These are phyloP conservation scores for Solen grandis DNA, from an alignment of 1,140 invertebrate genomes.

Conservation along the genomic window DNA sequence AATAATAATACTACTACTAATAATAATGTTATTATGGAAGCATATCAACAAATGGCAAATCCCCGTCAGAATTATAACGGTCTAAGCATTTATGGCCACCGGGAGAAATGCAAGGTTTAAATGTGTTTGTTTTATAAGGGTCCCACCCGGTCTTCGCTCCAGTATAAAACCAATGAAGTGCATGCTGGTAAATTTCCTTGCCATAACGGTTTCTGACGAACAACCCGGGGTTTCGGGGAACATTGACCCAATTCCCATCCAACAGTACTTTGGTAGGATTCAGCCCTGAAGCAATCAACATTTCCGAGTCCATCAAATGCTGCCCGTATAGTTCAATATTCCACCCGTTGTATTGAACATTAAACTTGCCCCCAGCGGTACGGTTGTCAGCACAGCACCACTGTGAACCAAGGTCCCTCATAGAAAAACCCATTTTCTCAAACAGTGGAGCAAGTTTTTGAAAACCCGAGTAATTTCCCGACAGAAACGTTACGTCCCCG, in stretches of 20 bases:
- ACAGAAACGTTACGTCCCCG: constrained; percentile 66
- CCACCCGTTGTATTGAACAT: constrained; percentile 45
- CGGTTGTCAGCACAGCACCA: constrained; percentile 61
- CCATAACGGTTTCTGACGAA: constrained; percentile 76
- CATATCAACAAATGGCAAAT: constrained; percentile 56
- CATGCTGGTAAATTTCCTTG: constrained; percentile 68
- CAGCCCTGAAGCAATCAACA: constrained; percentile 16
- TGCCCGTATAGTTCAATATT: constrained; percentile 60
- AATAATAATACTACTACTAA: too few species aligned
- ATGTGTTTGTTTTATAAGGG: constrained; percentile 60
- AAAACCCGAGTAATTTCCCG: constrained; percentile 54
- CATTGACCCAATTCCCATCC: constrained; percentile 68
- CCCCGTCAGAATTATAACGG: constrained; percentile 71
- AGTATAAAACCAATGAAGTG: constrained; percentile 58
- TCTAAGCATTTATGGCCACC: constrained; percentile 73
- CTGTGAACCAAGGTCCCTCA: constrained; percentile 39
- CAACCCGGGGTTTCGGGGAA: constrained; percentile 72
- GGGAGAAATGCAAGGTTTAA: constrained; percentile 59
- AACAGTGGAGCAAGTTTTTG: constrained; percentile 46
- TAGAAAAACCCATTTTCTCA: constrained; percentile 44
- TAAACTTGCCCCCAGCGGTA: constrained; percentile 53
- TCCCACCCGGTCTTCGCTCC: constrained; percentile 51
- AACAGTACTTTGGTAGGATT: constrained; percentile 69
- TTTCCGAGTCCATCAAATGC: constrained; percentile 59
- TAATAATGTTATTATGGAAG: constrained; percentile 4